Evolutionary conservation across 2,113 vertebrate species (phyloP), one percentile per base, ranked within the genome.

Genomic region (Pseudorectes ferrugineus): DNA sequence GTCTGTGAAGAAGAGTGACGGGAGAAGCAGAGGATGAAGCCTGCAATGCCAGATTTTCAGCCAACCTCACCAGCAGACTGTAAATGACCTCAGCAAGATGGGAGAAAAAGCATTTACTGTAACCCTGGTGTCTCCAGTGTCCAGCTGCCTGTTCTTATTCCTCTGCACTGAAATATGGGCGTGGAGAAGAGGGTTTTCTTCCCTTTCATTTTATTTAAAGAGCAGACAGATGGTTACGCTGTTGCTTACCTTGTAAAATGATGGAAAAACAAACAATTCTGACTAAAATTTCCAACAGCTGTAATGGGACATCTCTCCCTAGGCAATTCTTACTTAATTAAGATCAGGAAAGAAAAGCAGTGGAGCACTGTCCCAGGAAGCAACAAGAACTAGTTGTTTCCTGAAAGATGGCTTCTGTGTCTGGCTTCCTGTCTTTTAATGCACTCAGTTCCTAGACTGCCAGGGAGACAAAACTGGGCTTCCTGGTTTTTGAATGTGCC

Each of bases 171-270:
- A 88, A 85, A 91, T 68, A 82, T 3, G 40, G 75, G 57, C 82
- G 19, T 20, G 26, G 18, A 93, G 81, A 96, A 86, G 21, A 74
- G 6, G 14, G 24, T 74, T 92, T 88, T 88, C 40, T 66, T 75
- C 28, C 65, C 74, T 95, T 92, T 86, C 74, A 68, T 93, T 95
- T 97, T 96, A 95, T 94, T 97, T 97, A 95, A 97, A 92, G 85
- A 96, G 66, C 54, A 95, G 91, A 88, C 96, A 98, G 97, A 96
- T 97, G 96, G 94, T 75, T 93, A 88, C 2, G 1, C 74, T 96
- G 93, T 77, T 97, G 89, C 92, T 96, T 96, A 94, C 83, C 85
- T 95, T 95, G 77, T 94, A 95, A 97, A 97, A 96, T 36, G 61
- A 97, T 59, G 54, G 73, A 46, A 89, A 92, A 97, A 86, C 19